Base-by-base conservation (phyloP, 2,113 vertebrate genomes). In the Takifugu bimaculatus region DNA sequence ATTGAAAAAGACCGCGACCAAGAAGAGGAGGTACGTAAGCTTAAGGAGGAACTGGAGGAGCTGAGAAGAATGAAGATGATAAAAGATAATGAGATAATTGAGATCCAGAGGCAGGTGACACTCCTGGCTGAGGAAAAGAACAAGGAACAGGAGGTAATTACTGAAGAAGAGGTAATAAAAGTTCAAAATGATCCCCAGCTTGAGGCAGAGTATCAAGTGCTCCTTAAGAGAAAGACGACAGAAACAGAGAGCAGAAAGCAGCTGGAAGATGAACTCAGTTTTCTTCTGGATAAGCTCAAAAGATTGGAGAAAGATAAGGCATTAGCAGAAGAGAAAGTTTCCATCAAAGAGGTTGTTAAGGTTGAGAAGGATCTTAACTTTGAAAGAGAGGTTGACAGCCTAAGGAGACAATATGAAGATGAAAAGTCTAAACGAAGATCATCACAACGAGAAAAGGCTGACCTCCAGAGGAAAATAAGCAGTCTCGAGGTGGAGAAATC, bases 291-390 rank as follows among this genome's bases (percentile, higher is more conserved):
- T 1, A 96, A 93, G 64, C 92, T 98, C 12, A 89, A 71, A 73
- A 92, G 93, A 13, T 85, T 99, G 39, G 95, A 98, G 85, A 98
- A 94, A 60, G 96, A 98, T 57, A 92, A 95, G 55, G 85, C 94
- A 61, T 96, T 98, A 9, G 96, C 94, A 0, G 96, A 99, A 79
- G 95, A 97, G 72, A 97, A 94, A 72, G 93, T 98, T 75, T 95
- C 93, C 0, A 94, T 99, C 75, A 95, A 94, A 72, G 97, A 99
- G 78, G 97, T 99, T 27, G 80, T 99, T 68, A 98, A 94, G 78
- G 93, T 99, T 6, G 96, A 96, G 83, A 98, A 96, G 63, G 96
- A 99, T 35, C 5, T 89, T 1, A 87, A 70, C 1, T 81, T 91
- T 0, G 95, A 96, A 84, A 92, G 94, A 51, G 95, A 98, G 66